Percentiles rank a stretch among this genome's conserved stretches.
These are phyloP conservation scores for Toxotes lorentzi DNA, from an alignment of 2,797 vertebrate species.

Conservation along the genomic window DNA sequence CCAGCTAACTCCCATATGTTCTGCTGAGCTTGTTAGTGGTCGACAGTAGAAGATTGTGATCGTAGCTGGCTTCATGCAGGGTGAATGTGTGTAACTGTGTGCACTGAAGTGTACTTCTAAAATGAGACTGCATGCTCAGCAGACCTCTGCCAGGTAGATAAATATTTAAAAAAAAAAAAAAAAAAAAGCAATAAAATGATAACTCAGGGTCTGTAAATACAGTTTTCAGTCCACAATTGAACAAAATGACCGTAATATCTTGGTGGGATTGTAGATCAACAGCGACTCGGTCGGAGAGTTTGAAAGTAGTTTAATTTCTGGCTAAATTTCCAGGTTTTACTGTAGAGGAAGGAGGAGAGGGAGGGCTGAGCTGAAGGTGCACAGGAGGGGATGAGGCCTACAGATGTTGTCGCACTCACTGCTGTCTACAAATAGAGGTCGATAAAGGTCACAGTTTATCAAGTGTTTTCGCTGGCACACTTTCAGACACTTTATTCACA, in stretches of 20 bases:
- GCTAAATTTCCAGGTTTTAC: neutral
- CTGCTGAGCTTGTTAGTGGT: conserved; percentile 18
- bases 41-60: neutral
- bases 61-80: neutral
- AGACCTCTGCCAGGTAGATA: conserved; percentile 14
- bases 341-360: neutral
- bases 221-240: conserved; percentile 6
- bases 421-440: neutral
- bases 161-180: neutral
- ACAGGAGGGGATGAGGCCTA: neutral
- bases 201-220: conserved; percentile 4
- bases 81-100: conserved; percentile 7
- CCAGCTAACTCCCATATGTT: neutral
- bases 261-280: conserved; percentile 12
- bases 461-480: neutral
- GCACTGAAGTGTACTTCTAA: neutral
- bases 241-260: conserved; percentile 17
- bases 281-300: conserved; percentile 10
- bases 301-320: neutral
- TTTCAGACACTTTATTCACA: neutral
- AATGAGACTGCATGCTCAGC: conserved; percentile 33
- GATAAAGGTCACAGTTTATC: neutral
- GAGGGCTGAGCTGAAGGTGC: no score
- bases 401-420: neutral
- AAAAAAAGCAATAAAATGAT: conserved; percentile 21